Evolutionary conservation across 2,888 invertebrate genomes (phyloP), one percentile per base, ranked within the genome.

Genomic region (Diadegma fenestrale): DNA sequence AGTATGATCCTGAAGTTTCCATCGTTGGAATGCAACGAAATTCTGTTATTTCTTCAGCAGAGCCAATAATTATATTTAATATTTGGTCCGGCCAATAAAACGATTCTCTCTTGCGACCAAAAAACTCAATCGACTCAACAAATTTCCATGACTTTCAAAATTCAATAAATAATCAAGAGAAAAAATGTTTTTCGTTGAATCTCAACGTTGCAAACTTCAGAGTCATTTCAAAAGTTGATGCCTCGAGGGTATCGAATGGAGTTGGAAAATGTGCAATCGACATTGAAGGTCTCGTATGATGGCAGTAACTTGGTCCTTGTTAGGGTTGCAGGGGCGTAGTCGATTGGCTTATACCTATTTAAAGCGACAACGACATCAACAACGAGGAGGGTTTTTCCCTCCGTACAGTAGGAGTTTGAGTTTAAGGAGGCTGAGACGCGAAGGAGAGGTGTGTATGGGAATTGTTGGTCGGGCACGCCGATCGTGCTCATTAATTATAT

Each of bases 401-500:
- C 58, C n/a, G 30, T 64, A 72, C 63, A 51, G 80, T 51, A 79
- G 78, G 72, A 85, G 69, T 75, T 75, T 54, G 48, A 61, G 76
- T 64, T 66, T 51, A 66, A 64, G 37, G 30, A 41, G 58, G 41
- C 63, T 73, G 61, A 41, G 75, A 75, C 22, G 26, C 48, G 71
- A 77, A 68, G 71, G 73, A 87, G 88, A 92, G 92, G 92, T 91
- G 92, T 92, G 91, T 89, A 92, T 92, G 92, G 92, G 92, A 92
- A 92, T 92, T 88, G 90, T 89, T 86, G 71, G 76, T 54, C 79
- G 79, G 79, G 85, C 82, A 85, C 82, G 82, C 79, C 85, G 89
- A 86, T 92, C 91, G 92, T 91, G 90, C 90, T 92, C 91, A 90
- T 92, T 93, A 91, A 92, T 93, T 92, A 91, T 92, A 92, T 92